Percentiles rank a stretch among this genome's conserved stretches.
These are phyloP conservation scores for Brachypalpus laphriformis DNA, from an alignment of 2,888 invertebrate genomes.

Conservation along the genomic window DNA sequence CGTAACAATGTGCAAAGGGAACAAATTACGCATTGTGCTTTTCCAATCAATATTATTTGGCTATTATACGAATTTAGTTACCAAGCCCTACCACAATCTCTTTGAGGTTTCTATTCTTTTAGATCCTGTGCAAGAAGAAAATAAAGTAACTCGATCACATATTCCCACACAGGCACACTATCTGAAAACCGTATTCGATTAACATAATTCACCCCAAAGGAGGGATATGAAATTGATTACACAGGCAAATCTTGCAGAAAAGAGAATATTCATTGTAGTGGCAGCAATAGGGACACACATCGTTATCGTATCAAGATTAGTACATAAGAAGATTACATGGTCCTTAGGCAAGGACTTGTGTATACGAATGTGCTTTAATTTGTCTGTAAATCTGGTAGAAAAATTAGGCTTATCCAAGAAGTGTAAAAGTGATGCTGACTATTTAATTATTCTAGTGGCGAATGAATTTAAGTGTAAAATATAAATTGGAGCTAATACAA, in stretches of 20 bases:
- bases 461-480: not conserved
- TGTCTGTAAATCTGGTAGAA: constrained; percentile 5
- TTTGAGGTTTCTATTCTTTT: not conserved
- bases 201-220: constrained; percentile 37
- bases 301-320: not conserved
- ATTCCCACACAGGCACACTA: not conserved
- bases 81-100: not conserved
- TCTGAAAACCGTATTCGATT: constrained; percentile 10
- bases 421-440: not conserved
- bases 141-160: constrained; percentile 3
- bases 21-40: constrained; percentile 3
- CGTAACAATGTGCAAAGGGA: constrained; percentile 13
- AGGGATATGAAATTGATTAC: constrained; percentile 44
- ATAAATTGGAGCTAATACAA: not conserved
- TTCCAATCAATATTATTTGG: constrained; percentile 28
- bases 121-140: not conserved
- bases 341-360: constrained; percentile 31
- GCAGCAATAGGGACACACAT: not conserved
- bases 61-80: not conserved
- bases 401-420: not conserved
- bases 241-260: not conserved
- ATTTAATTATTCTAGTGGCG: not conserved
- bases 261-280: not conserved
- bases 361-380: constrained; percentile 11
- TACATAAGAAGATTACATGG: constrained; percentile 30